Base-by-base conservation (phyloP, 2,888 invertebrate species). In the Hoplodrina blanda region DNA sequence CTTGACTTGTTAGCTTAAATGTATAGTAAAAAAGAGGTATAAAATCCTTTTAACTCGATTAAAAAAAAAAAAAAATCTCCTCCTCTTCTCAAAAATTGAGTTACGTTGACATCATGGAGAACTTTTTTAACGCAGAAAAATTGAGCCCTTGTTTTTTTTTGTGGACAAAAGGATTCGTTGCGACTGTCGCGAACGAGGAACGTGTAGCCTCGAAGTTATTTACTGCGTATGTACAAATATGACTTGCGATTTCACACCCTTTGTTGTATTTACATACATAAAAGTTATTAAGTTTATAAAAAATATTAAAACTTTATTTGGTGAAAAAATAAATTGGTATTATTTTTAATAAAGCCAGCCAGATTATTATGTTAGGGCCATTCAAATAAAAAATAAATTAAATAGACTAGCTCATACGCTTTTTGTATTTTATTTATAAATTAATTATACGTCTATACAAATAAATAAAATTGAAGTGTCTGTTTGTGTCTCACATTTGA, bases 151-250 rank as follows among this genome's bases (percentile, higher is more conserved):
- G 11, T 62, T 59, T 69, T 72, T 73, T 71, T 63, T 19, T 53
- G 62, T 52, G 52, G 55, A 73, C 66, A 80, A 73, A 76, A 69
- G 63, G 55, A 7, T 61, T 20, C 4, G 13, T 19, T 15, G n/a
- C 33, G 46, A 30, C 20, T 53, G 66, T 19, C 52, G 30, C 56
- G 2, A 41, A 19, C 11, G 33, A 68, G 49, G 54, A 37, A 61
- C 49, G 50, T 60, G 19, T 19, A 59, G 52, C 53, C 44, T 55
- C n/a, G 25, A 67, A 63, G 41, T 53, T 74, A 54, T 67, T 62
- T 46, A 62, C 52, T 61, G 55, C 20, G 55, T 37, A 62, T 55
- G 33, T 50, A 46, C 50, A 71, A 71, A 71, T 62, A 77, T 62
- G 19, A 65, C 52, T 46, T 46, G 52, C 60, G n/a, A 62, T 49